Conservation (phyloP, 2,113 vertebrate species). For the Glaucidium brasilianum region DNA sequence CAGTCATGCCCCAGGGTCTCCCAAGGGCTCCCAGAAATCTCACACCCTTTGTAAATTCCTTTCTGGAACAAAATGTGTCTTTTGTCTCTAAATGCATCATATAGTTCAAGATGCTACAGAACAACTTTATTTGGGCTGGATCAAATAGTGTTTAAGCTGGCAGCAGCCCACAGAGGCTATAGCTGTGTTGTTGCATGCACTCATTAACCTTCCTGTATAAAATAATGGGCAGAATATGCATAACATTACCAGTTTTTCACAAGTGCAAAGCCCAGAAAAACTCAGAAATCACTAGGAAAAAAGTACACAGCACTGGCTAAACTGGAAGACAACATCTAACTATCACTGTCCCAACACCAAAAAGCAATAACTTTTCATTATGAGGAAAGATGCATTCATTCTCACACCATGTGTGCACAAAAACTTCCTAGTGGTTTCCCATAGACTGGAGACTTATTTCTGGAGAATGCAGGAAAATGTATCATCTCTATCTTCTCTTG, state of each 20-base stretch:
- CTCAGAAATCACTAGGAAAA: not conserved
- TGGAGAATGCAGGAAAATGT: not conserved
- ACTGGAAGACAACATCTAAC: not conserved
- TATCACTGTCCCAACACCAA: not conserved
- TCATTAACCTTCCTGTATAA: conserved; percentile 22
- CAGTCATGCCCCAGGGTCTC: not conserved
- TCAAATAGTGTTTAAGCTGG: conserved; percentile 31
- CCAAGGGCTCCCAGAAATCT: not conserved
- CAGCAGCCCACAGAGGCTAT: not conserved
- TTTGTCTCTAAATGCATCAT: not conserved
- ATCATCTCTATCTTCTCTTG: not conserved
- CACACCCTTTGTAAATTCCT: not conserved
- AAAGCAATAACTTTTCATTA: not conserved
- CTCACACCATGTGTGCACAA: not conserved
- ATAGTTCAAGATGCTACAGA: conserved; percentile 18
- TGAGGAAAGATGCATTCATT: not conserved
- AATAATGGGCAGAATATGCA: not conserved
- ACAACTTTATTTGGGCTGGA: conserved; percentile 50
- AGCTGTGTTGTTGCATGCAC: conserved; percentile 14
- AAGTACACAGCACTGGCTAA: not conserved
- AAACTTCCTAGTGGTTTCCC: not conserved
- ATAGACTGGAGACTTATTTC: not conserved
- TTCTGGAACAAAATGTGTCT: not conserved
- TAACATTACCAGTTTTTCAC: not conserved
- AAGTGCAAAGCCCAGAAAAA: not conserved